A percentile compares a stretch with the other conserved stretches of the same genome.
phyloP scores from a whole-genome alignment of 2,113 vertebrate genomes.

The Lepidothrix coronata region DNA sequence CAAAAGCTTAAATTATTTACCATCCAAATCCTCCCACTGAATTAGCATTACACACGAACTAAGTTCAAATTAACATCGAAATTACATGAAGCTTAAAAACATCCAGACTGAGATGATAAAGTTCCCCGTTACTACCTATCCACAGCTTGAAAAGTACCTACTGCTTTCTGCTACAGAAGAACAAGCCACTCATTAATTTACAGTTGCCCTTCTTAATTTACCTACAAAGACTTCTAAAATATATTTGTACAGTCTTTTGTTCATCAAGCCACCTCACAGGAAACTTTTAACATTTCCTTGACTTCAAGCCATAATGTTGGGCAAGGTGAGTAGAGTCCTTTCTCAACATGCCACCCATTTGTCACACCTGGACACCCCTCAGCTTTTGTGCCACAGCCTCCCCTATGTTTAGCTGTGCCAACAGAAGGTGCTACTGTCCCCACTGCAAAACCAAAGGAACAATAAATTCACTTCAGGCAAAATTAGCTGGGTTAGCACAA shows the following conservation, averaged over 20 bases:
- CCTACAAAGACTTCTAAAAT: not conserved
- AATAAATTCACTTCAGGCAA: not conserved
- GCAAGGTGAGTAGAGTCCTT: not conserved
- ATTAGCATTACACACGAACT: not conserved
- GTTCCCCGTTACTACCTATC: not conserved
- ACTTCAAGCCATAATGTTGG: not conserved
- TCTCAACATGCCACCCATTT: not conserved
- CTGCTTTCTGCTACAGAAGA: not conserved
- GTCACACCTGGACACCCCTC: not conserved
- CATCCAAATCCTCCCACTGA: not conserved
- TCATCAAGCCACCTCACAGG: not conserved
- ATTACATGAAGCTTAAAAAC: not conserved
- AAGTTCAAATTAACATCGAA: not conserved
- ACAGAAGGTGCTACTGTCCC: not conserved
- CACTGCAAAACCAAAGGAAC: not conserved
- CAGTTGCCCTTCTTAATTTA: not conserved
- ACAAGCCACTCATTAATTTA: not conserved
- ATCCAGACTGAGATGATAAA: not conserved
- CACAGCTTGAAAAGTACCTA: not conserved
- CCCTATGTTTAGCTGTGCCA: not conserved
- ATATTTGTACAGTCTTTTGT: not conserved
- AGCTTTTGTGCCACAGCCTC: not conserved
- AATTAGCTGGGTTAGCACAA: constrained; percentile 25
- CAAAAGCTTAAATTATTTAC: not conserved
- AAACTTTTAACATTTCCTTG: not conserved